Evolutionary conservation across 2,113 vertebrate genomes (phyloP).

Genomic region (Cairina moschata): DNA sequence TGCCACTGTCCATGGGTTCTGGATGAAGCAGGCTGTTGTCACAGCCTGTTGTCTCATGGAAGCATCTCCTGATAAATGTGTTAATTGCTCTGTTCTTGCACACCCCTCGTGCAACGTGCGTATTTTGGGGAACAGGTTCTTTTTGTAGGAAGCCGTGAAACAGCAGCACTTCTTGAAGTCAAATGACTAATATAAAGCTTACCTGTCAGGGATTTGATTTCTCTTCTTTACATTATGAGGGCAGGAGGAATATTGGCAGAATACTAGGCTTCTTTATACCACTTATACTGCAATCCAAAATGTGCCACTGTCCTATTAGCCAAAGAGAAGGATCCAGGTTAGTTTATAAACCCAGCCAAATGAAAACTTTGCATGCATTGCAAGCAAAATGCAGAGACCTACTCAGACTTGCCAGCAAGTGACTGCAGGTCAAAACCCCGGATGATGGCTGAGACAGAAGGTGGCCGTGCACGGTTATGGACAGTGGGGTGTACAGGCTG

Average conservation of each 20-base stretch:
- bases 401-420: neutral
- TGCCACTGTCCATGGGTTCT: neutral
- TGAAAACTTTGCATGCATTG: neutral
- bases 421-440: neutral
- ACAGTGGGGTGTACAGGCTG: fast-evolving
- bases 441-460: fast-evolving
- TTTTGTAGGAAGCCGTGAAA: neutral
- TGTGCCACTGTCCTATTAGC: neutral
- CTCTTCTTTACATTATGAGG: neutral
- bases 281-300: neutral
- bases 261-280: neutral
- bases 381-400: neutral
- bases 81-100: neutral
- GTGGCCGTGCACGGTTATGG: neutral
- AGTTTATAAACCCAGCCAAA: neutral
- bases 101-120: neutral
- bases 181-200: neutral
- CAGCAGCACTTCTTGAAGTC: neutral
- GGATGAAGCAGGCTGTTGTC: neutral
- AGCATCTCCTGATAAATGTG: neutral
- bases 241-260: neutral
- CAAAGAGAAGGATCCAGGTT: neutral
- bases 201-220: neutral
- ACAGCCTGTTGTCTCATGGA: neutral
- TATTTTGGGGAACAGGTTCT: neutral